Evolutionary conservation across 2,113 vertebrate genomes (phyloP), one percentile per base, ranked within the genome.

Genomic region (Sardina pilchardus): DNA sequence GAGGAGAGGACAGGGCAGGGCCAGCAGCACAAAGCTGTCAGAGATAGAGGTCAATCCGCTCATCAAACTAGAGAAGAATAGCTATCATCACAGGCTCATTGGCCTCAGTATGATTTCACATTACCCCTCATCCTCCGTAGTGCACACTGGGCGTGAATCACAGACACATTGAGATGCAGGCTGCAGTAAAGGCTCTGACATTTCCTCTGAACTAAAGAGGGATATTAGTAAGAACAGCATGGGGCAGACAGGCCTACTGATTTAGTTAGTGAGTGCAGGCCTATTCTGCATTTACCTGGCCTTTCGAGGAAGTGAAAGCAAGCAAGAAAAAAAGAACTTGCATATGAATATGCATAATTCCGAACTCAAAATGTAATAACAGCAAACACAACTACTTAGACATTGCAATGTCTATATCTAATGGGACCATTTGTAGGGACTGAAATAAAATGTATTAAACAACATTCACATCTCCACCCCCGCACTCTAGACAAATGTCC

Each of bases 1-100:
- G 63, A 71, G 63, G 26, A 10, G 63, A 12, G 63, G 26, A 30
- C 9, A 3, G 34, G 26, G 6, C 8, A 71, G 63, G 26, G 63
- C 30, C 63, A 26, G 30, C 8, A 10, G 26, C 59, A 67, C 59
- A 67, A 67, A 67, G 24, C 59, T 67, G 59, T 26, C 59, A 14
- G 10, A 30, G 63, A 71, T 71, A 71, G 63, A 71, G 63, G 63
- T 71, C 63, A 71, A 3, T 71, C 63, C 34, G n/a, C 63, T 71
- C 26, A 71, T 71, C 63, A 71, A 71, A 26, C 30, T 4, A 71
- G 63, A 67, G n/a, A 42, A 42, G 39, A 42, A 42, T 12, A 26
- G 26, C 63, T 26, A 71, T 71, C 63, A 71, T 71, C 63, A 71
- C 63, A 71, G 63, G 26, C 63, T 71, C 63, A 71, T 30, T 71